Evolutionary conservation across 1,140 invertebrate genomes (phyloP), one percentile per base, ranked within the genome.

Genomic region (Aphidius ervi): DNA sequence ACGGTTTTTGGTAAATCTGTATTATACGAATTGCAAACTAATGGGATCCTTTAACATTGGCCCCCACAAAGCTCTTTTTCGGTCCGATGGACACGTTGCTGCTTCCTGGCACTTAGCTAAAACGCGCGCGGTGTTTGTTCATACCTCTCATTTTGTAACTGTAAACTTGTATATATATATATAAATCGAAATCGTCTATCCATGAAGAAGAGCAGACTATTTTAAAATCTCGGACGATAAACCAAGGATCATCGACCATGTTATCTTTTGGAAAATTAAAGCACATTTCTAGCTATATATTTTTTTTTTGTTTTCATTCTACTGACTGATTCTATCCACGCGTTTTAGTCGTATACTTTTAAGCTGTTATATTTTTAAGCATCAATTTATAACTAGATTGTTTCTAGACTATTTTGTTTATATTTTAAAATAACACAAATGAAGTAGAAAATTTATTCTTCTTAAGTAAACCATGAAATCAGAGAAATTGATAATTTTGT

Each of bases 261-360:
- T 43, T 59, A 59, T 59, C 50, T 52, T 52, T 10, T n/a, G 58
- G 47, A 52, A 59, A 59, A 59, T 59, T 59, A 59, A 59, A 45
- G 58, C n/a, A 16, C 41, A 23, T 49, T 4, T 20, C 16, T 6
- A 5, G 9, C n/a, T 40, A 42, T 40, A 40, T 20, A n/a, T 49
- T 5, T 23, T 8, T 7, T 31, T 52, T 9, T 54, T 54, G 16
- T 41, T 41, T 54, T 41, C 20, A n/a, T 54, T 8, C n/a, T 54
- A 41, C 42, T 42, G 3, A 5, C 1, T 37, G 7, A 8, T 43
- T 43, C 42, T 43, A 10, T 10, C 7, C 9, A 43, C 7, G 7
- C 42, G 5, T 43, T 43, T 43, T 43, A 8, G 40, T 6, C 5
- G 10, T 20, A 39, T 52, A 6, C 8, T n/a, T 48, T 20, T n/a